Evolutionary conservation across 2,797 vertebrate genomes (phyloP).

Genomic region (Scomberomorus guttatus): DNA sequence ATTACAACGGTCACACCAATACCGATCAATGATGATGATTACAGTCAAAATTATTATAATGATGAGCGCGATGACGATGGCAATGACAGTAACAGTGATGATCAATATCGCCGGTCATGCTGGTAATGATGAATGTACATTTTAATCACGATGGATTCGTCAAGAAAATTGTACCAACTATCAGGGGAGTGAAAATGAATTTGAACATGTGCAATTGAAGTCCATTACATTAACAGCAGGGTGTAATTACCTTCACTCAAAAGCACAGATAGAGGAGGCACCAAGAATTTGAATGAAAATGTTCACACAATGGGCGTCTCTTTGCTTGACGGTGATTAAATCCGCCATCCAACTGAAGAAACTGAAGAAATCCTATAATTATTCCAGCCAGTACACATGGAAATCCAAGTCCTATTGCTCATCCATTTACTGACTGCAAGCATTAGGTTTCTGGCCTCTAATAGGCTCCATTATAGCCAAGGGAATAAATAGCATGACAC

Average conservation of each 20-base stretch:
- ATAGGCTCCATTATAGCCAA: slow-evolving; percentile 62
- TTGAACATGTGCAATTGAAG: slow-evolving; percentile 44
- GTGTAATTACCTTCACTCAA: slow-evolving; percentile 57
- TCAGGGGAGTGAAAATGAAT: slow-evolving; percentile 41
- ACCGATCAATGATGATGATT: slow-evolving; percentile 47
- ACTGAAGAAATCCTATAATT: slow-evolving; percentile 64
- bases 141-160: slow-evolving; percentile 35
- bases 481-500: slow-evolving; percentile 59
- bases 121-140: slow-evolving; percentile 8
- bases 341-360: slow-evolving; percentile 53
- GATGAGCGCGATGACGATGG: slow-evolving; percentile 17
- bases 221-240: slow-evolving; percentile 52
- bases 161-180: slow-evolving; percentile 39
- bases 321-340: slow-evolving; percentile 62
- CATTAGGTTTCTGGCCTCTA: slow-evolving; percentile 54
- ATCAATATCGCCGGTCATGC: slow-evolving; percentile 19
- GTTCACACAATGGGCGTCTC: slow-evolving; percentile 31
- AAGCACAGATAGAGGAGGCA: slow-evolving; percentile 23
- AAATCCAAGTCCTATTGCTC: slow-evolving; percentile 47
- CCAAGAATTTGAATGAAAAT: slow-evolving; percentile 35
- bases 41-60: slow-evolving; percentile 16
- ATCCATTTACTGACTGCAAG: slow-evolving; percentile 46
- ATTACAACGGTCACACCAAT: slow-evolving; percentile 31
- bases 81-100: slow-evolving; percentile 7
- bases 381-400: slow-evolving; percentile 60